Base-by-base conservation (phyloP, 1,140 invertebrate genomes). In the Xylocopa sonorina region DNA sequence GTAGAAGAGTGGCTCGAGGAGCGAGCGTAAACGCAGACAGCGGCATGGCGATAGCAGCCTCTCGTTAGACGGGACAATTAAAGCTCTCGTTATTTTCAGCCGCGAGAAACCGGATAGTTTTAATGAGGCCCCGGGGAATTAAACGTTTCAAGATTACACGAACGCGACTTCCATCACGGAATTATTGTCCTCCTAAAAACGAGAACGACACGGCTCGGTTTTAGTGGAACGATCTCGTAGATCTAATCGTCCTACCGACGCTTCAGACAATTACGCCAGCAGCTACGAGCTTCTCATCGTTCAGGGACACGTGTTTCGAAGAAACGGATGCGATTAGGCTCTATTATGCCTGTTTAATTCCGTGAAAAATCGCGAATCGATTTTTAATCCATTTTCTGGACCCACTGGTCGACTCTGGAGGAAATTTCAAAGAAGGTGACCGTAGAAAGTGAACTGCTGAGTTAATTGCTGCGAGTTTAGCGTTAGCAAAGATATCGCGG, bases 1-100 rank as follows among this genome's bases (percentile, higher is more conserved):
- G 29, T 1, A 60, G 12, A 1, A 38, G 21, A 38, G 32, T 38
- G 9, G 57, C 18, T 34, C 43, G 10, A 34, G 9, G 18, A 60
- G 21, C 29, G 38, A 29, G 38, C 41, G 14, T 38, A 46, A 68
- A 18, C 46, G n/a, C 9, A 21, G 2, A 21, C 57, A 46, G 2
- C n/a, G 41, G 32, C 48, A 2, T 60, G 51, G 57, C 43, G 21
- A 34, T 38, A 41, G 32, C 55, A 46, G 41, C 14, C 38, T 72
- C 69, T 48, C 55, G 69, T 72, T 72, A 72, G 55, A 74, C 46
- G 58, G 24, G 58, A 74, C 72, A 53, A 64, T 74, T 74, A 74
- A 53, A 74, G 43, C 60, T 64, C 72, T 64, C 72, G 57, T 64
- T 63, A 74, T 74, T 64, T 64, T 53, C 72, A 60, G 72, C 60